Conservation (phyloP, 1,140 invertebrate genomes). For the Ceratosolen fusciceps region DNA sequence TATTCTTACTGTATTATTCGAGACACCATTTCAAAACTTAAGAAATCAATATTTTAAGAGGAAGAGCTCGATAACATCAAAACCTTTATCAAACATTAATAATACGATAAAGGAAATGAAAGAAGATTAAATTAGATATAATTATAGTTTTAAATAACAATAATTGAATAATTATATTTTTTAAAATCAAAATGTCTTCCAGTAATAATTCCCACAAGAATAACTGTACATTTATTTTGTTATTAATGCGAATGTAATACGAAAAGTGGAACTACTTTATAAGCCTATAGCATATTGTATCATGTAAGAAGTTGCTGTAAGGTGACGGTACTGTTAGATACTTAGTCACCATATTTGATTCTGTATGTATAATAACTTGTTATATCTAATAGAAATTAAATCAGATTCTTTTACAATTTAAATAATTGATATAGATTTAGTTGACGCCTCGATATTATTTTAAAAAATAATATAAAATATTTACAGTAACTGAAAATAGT, state of each 20-base stretch:
- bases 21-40: conserved; percentile 79
- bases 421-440: background rate
- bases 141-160: conserved; percentile 17
- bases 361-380: conserved; percentile 53
- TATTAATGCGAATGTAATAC: background rate
- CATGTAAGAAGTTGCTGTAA: conserved; percentile 37
- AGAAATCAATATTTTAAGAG: conserved; percentile 71
- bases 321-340: background rate
- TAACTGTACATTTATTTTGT: background rate
- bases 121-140: conserved; percentile 54
- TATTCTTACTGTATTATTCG: conserved; percentile 77
- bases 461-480: background rate
- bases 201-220: conserved; percentile 3
- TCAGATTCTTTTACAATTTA: no score
- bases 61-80: conserved; percentile 3
- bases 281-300: background rate
- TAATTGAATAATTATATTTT: conserved; percentile 26
- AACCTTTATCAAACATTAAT: background rate
- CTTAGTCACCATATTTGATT: background rate
- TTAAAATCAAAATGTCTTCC: conserved; percentile 21
- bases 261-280: background rate
- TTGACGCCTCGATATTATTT: background rate
- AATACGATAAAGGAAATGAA: conserved; percentile 52
- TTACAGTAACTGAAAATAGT: background rate
- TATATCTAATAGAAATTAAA: conserved; percentile 1